Evolutionary conservation across 2,888 invertebrate species (phyloP).

Genomic region (Lottia gigantea): DNA sequence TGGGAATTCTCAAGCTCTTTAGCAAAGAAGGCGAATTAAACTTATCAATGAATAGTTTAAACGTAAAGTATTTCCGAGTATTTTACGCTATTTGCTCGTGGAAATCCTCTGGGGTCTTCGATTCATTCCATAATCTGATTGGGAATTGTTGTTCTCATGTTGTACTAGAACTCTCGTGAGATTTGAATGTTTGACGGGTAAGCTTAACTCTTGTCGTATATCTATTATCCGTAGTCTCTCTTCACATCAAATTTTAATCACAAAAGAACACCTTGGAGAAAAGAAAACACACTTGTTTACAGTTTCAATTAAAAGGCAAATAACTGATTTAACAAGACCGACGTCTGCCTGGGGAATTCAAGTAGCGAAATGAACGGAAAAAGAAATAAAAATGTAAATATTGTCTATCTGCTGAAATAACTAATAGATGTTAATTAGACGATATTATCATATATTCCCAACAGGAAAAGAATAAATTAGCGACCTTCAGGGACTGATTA

Average conservation of each 20-base stretch:
- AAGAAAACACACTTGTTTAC: slow-evolving; percentile 1
- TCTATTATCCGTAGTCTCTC: slow-evolving; percentile 4
- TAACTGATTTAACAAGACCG: neutral
- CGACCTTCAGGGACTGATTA: too few species aligned
- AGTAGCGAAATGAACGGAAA: neutral
- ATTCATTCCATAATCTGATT: slow-evolving; percentile 9
- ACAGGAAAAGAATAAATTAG: too few species aligned
- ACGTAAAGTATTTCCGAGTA: slow-evolving; percentile 6
- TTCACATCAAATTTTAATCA: slow-evolving; percentile 8
- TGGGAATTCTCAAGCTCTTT: slow-evolving; percentile 6
- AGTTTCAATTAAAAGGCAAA: neutral
- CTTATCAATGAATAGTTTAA: slow-evolving; percentile 7
- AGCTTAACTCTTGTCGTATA: neutral
- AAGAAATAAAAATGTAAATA: slow-evolving; percentile 5
- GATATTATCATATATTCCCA: neutral
- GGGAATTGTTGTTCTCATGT: slow-evolving; percentile 4
- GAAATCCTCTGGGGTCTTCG: slow-evolving; percentile 4
- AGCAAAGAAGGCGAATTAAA: slow-evolving; percentile 2
- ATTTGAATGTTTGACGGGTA: slow-evolving; percentile 9
- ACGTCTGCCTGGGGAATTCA: neutral
- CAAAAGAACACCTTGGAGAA: slow-evolving; percentile 10
- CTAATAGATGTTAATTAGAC: neutral
- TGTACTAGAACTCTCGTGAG: slow-evolving; percentile 7
- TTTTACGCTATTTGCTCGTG: slow-evolving; percentile 4
- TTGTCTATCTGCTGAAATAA: neutral